Percentiles rank a stretch among this genome's conserved stretches.
phyloP scores from a whole-genome alignment of 2,113 vertebrate genomes.

The Sinocyclocheilus rhinocerous region DNA sequence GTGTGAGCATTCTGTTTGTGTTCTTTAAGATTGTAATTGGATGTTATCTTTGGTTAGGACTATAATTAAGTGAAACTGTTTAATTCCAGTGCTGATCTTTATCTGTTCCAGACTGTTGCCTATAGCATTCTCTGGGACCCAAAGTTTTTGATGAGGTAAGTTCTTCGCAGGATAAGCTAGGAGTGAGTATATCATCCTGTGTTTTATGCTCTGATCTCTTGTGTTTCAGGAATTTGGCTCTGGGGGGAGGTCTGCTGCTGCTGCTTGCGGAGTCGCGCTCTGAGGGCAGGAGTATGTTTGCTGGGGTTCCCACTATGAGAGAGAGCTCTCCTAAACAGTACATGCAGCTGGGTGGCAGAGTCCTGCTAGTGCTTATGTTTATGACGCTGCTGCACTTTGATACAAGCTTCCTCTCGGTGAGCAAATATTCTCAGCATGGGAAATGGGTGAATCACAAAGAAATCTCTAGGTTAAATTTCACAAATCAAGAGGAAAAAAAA shows the following conservation, averaged over 20 bases:
- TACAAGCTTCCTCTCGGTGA: slow-evolving; percentile 90
- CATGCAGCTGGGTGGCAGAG: slow-evolving; percentile 96
- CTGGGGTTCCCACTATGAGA: slow-evolving; percentile 92
- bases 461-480: neutral
- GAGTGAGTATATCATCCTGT: neutral
- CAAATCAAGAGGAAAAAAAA: no score
- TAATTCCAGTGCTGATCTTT: neutral
- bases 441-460: neutral
- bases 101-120: slow-evolving; percentile 85
- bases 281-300: slow-evolving; percentile 98
- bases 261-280: slow-evolving; percentile 94
- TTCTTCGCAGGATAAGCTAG: slow-evolving; percentile 1
- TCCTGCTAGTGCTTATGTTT: slow-evolving; percentile 97
- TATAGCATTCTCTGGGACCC: slow-evolving; percentile 99
- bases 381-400: slow-evolving; percentile 98
- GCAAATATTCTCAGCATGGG: slow-evolving; percentile 57
- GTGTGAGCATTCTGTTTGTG: slow-evolving; percentile 31
- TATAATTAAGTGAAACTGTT: neutral
- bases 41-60: neutral
- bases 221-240: slow-evolving; percentile 87
- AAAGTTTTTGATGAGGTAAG: slow-evolving; percentile 98
- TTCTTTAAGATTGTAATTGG: neutral
- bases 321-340: slow-evolving; percentile 98
- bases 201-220: neutral
- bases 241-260: slow-evolving; percentile 92